phyloP scores from a whole-genome alignment of 2,888 invertebrate species.

The Penaeus monodon region DNA sequence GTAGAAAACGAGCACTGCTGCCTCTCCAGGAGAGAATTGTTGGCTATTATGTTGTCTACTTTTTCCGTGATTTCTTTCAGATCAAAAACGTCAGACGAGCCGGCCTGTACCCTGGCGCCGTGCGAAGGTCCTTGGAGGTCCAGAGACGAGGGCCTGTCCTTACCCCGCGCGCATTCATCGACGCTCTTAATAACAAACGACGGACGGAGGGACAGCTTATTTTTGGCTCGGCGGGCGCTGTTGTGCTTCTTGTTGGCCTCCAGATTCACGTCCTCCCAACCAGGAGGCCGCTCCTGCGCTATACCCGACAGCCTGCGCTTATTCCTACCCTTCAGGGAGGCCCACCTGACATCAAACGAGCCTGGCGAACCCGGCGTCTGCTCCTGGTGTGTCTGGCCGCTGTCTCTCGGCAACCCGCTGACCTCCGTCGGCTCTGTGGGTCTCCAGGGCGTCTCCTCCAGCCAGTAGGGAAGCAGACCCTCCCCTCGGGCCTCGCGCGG shows the following conservation, averaged over 20 bases:
- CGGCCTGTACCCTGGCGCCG: neutral
- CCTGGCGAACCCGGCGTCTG: neutral
- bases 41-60: constrained; percentile 1
- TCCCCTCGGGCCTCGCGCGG: neutral
- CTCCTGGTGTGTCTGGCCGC: neutral
- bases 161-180: too few relatives aligned
- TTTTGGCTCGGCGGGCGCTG: neutral
- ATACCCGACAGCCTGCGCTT: constrained; percentile 3
- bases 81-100: constrained; percentile 19
- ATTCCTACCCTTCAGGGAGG: constrained; percentile 33
- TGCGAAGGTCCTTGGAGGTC: too few relatives aligned
- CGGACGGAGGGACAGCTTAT: constrained; percentile 26
- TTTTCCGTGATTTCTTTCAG: constrained; percentile 1
- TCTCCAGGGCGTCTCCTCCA: constrained; percentile 13
- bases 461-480: constrained; percentile 33
- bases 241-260: neutral
- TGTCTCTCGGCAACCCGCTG: neutral
- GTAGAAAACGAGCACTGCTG: neutral
- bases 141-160: too few relatives aligned
- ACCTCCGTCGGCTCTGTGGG: neutral
- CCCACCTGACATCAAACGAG: constrained; percentile 47
- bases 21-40: neutral
- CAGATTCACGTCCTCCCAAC: constrained; percentile 41
- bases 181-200: constrained; percentile 31
- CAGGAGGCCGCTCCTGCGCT: constrained; percentile 31